Conservation (phyloP, 1,140 invertebrate species). For the Pachypsylla venusta region DNA sequence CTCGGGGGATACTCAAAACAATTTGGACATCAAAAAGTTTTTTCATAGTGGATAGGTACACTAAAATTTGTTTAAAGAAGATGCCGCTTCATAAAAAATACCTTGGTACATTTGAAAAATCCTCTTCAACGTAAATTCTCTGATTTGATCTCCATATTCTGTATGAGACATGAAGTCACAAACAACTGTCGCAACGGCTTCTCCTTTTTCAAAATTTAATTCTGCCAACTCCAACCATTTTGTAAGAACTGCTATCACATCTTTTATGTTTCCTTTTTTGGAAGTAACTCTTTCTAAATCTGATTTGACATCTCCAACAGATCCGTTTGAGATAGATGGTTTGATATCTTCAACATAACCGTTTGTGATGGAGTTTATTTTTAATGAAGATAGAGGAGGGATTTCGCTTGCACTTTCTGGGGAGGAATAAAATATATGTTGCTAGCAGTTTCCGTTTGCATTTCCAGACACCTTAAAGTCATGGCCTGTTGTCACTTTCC, state of each 20-base stretch:
- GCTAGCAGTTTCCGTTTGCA: too few relatives aligned
- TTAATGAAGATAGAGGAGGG: background rate
- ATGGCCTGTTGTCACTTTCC: too few relatives aligned
- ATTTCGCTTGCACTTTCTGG: background rate
- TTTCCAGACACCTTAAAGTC: too few relatives aligned
- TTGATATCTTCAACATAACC: background rate
- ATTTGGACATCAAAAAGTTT: too few relatives aligned
- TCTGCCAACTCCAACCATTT: conserved; percentile 2
- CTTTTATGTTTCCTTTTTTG: background rate
- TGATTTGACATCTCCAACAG: background rate
- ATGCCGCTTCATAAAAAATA: too few relatives aligned
- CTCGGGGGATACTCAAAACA: too few relatives aligned
- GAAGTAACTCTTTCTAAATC: background rate
- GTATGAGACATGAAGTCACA: background rate
- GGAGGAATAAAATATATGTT: background rate
- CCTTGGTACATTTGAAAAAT: background rate
- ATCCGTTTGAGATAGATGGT: background rate
- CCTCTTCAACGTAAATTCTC: background rate
- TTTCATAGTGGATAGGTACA: too few relatives aligned
- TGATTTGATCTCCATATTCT: background rate
- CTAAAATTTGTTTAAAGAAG: too few relatives aligned
- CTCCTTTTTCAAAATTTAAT: background rate
- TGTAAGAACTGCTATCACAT: background rate
- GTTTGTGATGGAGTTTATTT: background rate
- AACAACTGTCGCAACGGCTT: background rate